phyloP scores from a whole-genome alignment of 2,113 vertebrate genomes.

The Rhipidura dahli region DNA sequence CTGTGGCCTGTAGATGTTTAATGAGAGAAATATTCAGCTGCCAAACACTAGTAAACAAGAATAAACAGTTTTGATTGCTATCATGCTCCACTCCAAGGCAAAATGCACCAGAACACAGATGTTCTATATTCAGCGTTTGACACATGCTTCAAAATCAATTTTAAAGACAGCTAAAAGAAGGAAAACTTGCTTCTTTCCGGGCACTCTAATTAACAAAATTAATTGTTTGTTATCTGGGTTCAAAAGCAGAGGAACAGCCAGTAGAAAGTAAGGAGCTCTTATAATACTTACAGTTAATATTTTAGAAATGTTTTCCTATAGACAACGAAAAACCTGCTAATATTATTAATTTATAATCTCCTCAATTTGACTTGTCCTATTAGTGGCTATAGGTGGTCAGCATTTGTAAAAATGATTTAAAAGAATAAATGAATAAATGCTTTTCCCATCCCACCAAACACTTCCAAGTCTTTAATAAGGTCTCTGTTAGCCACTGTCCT shows the following conservation, averaged over 20 bases:
- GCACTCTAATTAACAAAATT: background rate
- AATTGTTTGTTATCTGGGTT: background rate
- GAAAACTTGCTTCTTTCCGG: background rate
- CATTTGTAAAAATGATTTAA: background rate
- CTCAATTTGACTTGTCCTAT: background rate
- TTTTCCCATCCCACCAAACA: background rate
- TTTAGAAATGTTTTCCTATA: background rate
- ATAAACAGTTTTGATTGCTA: background rate
- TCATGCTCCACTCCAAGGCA: background rate
- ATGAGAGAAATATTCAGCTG: background rate
- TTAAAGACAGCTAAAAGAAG: background rate
- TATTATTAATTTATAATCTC: background rate
- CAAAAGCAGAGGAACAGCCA: background rate
- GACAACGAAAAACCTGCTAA: background rate
- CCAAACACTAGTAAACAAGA: background rate
- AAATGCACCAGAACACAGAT: background rate
- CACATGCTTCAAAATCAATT: background rate
- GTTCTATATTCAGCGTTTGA: background rate
- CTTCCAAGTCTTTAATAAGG: background rate
- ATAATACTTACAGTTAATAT: background rate
- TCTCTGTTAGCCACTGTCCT: background rate
- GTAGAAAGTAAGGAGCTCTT: background rate
- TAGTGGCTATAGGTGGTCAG: background rate
- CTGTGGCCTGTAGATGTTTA: background rate
- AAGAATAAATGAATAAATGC: accelerated